Evolutionary conservation across 2,113 vertebrate species (phyloP).

Genomic region (Carlito syrichta): DNA sequence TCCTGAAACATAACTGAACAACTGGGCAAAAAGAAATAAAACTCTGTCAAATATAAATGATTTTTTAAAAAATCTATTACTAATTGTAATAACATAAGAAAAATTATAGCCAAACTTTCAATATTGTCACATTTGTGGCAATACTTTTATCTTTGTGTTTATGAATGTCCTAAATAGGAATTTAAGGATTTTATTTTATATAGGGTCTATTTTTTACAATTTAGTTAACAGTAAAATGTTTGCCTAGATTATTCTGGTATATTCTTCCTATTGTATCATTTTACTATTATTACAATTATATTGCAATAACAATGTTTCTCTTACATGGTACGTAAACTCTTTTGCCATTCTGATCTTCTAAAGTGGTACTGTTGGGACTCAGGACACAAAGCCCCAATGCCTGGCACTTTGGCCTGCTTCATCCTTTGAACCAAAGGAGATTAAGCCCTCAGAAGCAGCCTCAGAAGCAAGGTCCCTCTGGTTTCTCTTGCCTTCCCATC

Average conservation of each 20-base stretch:
- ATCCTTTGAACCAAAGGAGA: neutral
- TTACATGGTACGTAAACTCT: neutral
- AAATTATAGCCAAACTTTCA: neutral
- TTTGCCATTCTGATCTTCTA: neutral
- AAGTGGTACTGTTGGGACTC: neutral
- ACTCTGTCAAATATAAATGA: conserved; percentile 1
- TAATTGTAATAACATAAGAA: neutral
- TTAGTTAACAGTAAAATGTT: neutral
- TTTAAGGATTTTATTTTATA: neutral
- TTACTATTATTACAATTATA: neutral
- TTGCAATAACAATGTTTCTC: neutral
- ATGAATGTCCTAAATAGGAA: neutral
- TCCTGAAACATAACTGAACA: neutral
- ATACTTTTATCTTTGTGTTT: neutral
- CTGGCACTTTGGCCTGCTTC: neutral
- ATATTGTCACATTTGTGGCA: neutral
- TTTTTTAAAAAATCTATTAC: neutral
- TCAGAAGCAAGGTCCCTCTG: neutral
- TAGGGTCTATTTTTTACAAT: neutral
- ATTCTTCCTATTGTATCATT: neutral
- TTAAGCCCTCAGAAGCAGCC: no score
- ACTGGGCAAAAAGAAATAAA: neutral
- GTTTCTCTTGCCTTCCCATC: neutral
- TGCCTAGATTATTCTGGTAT: neutral
- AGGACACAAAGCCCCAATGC: neutral